Base-by-base conservation (phyloP, 2,888 invertebrate genomes). In the Liopterus haemorrhoidalis region DNA sequence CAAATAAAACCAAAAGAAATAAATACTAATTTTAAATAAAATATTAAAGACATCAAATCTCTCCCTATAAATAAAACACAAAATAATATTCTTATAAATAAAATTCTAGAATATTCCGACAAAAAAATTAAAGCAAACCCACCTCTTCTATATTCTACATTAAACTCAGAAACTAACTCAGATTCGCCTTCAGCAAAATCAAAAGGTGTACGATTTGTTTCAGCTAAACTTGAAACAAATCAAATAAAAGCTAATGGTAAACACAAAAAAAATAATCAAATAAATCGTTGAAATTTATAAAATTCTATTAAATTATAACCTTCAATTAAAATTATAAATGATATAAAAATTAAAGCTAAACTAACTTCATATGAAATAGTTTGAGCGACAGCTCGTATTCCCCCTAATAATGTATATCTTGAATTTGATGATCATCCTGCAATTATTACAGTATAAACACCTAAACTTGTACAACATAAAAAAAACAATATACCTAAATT, bases 101-200 rank as follows among this genome's bases (percentile, higher is more conserved):
- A 73, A 75, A 81, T 81, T 65, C 73, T 79, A 0, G 75, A 68
- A 75, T 81, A 81, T 56, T 82, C 81, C 20, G 78, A 74, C 63
- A 82, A 73, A 78, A 82, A 82, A 76, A 82, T 78, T 68, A 82
- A 73, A 41, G 78, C 78, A 80, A 84, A 82, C 6, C 77, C 74
- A 0, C 79, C 78, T 58, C 78, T 76, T 71, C 79, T 76, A 73
- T 82, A 85, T 52, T 86, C 85, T 54, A 81, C 70, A 77, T 85
- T 85, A 81, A 84, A 85, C 0, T 85, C 85, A 2, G 82, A 84
- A 54, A 85, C 82, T 67, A 85, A 74, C 54, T 86, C 85, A 49
- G 82, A 83, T 56, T 85, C 85, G 0, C 83, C 82, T 42, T 85
- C 85, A 39, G 82, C 78, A 77, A 85, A 84, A 79, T 85, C 82